A percentile compares a stretch with the other conserved stretches of the same genome.
Conservation (phyloP, 2,797 vertebrate genomes). For the Gallinago solitaria region DNA sequence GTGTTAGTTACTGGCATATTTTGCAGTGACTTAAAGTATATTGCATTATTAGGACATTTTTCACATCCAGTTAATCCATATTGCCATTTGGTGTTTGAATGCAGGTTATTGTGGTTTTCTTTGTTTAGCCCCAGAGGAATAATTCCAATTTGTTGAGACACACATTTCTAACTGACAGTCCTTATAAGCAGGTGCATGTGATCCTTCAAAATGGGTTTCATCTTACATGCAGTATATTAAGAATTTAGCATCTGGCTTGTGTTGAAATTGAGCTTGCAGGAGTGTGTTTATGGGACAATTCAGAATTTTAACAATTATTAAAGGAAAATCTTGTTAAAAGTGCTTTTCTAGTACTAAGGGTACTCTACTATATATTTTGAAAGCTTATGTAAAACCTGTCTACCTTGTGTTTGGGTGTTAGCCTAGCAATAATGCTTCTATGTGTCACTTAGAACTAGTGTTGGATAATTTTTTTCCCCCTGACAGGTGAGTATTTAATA, state of each 20-base stretch:
- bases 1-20: background rate
- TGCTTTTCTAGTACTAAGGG: background rate
- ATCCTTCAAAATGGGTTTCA: conserved; percentile 4
- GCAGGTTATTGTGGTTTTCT: background rate
- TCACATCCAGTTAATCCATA: background rate
- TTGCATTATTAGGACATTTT: background rate
- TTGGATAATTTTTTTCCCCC: background rate
- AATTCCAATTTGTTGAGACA: background rate
- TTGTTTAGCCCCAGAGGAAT: background rate
- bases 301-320: background rate
- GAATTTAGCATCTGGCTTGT: background rate
- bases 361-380: background rate
- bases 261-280: background rate
- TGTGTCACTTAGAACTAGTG: background rate
- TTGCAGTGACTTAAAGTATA: background rate
- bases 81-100: background rate
- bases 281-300: background rate
- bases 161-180: background rate
- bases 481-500: background rate
- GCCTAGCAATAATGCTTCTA: background rate
- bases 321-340: background rate
- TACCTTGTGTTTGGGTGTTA: background rate
- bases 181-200: background rate
- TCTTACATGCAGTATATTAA: background rate
- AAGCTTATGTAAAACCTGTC: background rate